These are phyloP conservation scores for Drosophila tani DNA, from an alignment of 1,140 invertebrate genomes.

Conservation along the genomic window DNA sequence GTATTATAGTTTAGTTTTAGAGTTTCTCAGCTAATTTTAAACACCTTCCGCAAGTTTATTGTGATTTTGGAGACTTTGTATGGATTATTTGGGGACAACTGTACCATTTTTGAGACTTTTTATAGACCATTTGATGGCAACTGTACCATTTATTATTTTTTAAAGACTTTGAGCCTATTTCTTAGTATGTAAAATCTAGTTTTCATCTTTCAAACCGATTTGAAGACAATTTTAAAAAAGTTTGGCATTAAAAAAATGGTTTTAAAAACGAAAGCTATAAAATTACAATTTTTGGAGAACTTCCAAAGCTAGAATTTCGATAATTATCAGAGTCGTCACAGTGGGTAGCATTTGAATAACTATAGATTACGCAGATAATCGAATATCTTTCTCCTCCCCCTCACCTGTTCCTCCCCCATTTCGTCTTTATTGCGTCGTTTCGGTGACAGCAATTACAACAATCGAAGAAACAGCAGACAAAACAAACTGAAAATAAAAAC, in stretches of 20 bases:
- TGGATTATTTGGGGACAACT: too few species aligned
- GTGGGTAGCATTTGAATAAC: too few species aligned
- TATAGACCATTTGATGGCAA: too few species aligned
- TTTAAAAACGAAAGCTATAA: too few species aligned
- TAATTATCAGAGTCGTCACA: neutral
- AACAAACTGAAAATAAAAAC: slow-evolving; percentile 46
- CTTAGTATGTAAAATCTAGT: too few species aligned
- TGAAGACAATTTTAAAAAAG: too few species aligned
- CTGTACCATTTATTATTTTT: too few species aligned
- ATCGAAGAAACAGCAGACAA: slow-evolving; percentile 9
- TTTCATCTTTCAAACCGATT: too few species aligned
- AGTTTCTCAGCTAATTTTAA: neutral
- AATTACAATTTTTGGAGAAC: neutral
- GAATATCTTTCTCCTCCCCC: slow-evolving; percentile 16
- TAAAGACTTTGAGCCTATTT: too few species aligned
- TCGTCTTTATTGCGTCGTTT: slow-evolving; percentile 56
- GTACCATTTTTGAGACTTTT: too few species aligned
- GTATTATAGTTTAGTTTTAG: neutral
- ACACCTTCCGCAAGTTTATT: neutral
- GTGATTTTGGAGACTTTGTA: too few species aligned
- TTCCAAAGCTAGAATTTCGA: neutral
- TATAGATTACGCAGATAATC: neutral
- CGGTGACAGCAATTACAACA: slow-evolving; percentile 29
- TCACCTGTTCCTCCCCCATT: neutral
- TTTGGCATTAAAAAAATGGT: too few species aligned